Conservation (phyloP, 2,113 vertebrate species). For the Heterotilapia buettikoferi region DNA sequence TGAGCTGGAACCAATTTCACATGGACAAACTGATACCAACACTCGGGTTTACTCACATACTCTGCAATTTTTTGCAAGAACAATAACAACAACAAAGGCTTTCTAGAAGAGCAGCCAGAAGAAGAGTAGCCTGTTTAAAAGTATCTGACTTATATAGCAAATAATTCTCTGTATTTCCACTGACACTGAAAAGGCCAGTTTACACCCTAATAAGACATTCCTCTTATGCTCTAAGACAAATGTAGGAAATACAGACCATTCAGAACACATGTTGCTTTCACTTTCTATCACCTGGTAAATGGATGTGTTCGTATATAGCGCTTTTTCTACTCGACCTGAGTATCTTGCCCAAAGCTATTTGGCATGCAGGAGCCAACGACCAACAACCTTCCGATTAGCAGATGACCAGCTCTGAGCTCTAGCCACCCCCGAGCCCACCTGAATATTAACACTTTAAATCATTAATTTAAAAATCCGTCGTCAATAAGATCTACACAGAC, state of each 20-base stretch:
- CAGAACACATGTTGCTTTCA: neutral
- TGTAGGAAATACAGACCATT: neutral
- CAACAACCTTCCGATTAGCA: neutral
- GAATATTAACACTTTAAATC: neutral
- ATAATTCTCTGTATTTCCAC: neutral
- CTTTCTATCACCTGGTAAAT: neutral
- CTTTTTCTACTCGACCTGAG: neutral
- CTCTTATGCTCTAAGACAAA: neutral
- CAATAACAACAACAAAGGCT: neutral
- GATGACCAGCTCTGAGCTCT: neutral
- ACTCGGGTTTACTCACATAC: neutral
- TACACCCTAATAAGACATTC: neutral
- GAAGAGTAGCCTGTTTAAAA: neutral
- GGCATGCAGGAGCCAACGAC: neutral
- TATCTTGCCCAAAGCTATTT: neutral
- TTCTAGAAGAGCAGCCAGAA: neutral
- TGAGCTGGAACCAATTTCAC: neutral
- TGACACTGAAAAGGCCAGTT: neutral
- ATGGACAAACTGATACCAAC: neutral
- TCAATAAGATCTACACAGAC: neutral
- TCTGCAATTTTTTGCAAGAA: neutral
- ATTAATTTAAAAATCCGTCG: rapidly evolving
- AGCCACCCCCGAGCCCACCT: neutral
- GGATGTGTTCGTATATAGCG: neutral
- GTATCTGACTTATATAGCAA: neutral